Evolutionary conservation across 2,888 invertebrate species (phyloP).

Genomic region (Rosalia funebris): DNA sequence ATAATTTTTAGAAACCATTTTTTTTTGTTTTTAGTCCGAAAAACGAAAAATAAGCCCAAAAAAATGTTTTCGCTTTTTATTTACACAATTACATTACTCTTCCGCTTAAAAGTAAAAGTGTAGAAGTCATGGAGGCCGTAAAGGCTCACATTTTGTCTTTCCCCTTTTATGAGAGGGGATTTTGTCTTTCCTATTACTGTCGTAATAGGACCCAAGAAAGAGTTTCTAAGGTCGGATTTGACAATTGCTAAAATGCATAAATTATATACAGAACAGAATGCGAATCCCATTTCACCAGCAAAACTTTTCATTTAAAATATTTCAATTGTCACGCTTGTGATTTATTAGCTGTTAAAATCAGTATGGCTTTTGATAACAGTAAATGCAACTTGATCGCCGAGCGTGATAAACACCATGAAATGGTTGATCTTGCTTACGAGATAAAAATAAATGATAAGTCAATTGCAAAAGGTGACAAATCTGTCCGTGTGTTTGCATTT

Average conservation of each 20-base stretch:
- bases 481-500: neutral
- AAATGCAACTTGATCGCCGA: conserved; percentile 12
- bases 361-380: conserved; percentile 3
- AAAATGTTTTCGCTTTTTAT: too few species aligned
- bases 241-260: neutral
- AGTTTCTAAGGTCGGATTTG: neutral
- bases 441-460: neutral
- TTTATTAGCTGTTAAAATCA: conserved; percentile 15
- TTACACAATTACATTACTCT: too few species aligned
- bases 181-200: neutral
- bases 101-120: conserved; percentile 13
- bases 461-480: neutral
- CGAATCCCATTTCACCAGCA: conserved; percentile 4
- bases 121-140: conserved; percentile 14
- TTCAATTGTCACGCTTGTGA: conserved; percentile 24
- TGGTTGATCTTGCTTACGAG: conserved; percentile 13
- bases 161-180: neutral
- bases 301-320: conserved; percentile 26
- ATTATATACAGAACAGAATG: neutral
- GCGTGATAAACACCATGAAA: conserved; percentile 17
- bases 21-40: too few species aligned
- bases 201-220: neutral
- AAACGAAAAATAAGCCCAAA: too few species aligned
- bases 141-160: conserved; percentile 11
- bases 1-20: too few species aligned